phyloP scores from a whole-genome alignment of 2,797 vertebrate genomes.

The Hoplostethus mediterraneus region DNA sequence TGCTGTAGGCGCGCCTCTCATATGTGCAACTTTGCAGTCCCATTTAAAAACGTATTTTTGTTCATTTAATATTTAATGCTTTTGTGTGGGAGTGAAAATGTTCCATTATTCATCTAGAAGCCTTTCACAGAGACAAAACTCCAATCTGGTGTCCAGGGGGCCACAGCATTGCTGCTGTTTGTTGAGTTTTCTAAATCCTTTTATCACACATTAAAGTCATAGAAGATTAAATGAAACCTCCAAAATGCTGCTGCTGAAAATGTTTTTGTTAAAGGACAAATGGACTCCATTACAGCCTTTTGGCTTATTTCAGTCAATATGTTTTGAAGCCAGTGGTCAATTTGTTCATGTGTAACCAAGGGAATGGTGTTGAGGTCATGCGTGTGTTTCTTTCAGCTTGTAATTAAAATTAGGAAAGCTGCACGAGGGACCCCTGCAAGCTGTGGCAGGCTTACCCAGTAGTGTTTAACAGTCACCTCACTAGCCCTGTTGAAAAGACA shows the following conservation, averaged over 20 bases:
- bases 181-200: constrained; percentile 19
- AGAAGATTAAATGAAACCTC: constrained; percentile 13
- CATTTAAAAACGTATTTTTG: constrained; percentile 36
- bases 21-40: constrained; percentile 25
- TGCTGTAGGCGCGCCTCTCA: constrained; percentile 8
- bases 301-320: not conserved
- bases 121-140: constrained; percentile 26
- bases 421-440: not conserved
- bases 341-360: not conserved
- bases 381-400: not conserved
- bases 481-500: not conserved
- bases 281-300: not conserved
- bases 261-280: not conserved
- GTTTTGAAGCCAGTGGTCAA: not conserved
- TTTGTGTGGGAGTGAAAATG: constrained; percentile 41
- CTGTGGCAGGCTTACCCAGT: not conserved
- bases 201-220: constrained; percentile 7
- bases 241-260: not conserved
- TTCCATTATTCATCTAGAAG: constrained; percentile 51
- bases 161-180: constrained; percentile 1
- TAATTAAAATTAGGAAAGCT: not conserved
- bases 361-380: not conserved
- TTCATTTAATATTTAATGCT: constrained; percentile 44
- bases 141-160: constrained; percentile 8
- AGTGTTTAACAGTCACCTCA: not conserved